phyloP scores from a whole-genome alignment of 1,140 invertebrate genomes.

The Triops longicaudatus region DNA sequence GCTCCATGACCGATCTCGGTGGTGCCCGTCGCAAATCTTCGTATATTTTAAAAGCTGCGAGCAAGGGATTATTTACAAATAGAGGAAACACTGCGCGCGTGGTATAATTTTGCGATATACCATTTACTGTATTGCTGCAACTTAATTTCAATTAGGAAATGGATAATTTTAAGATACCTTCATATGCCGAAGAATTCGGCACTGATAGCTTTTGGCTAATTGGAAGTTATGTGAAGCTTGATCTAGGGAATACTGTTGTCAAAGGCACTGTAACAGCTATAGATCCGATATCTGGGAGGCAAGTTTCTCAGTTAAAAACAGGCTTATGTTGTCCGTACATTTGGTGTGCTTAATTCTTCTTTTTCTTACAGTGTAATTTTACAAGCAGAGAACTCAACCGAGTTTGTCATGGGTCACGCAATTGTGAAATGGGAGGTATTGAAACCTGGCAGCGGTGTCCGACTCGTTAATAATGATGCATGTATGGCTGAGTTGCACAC shows the following conservation, averaged over 20 bases:
- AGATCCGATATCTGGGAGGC: neutral
- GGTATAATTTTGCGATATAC: neutral
- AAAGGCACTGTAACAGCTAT: neutral
- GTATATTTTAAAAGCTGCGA: no score
- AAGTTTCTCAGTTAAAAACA: neutral
- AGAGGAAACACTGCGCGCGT: no score
- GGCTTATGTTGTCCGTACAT: neutral
- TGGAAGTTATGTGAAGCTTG: neutral
- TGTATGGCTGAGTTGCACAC: neutral
- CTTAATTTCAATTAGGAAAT: neutral
- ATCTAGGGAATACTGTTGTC: neutral
- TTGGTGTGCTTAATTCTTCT: neutral
- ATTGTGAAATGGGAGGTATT: neutral
- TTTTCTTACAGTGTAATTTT: constrained; percentile 13
- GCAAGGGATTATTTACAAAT: no score
- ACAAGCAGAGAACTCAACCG: neutral
- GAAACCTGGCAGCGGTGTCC: neutral
- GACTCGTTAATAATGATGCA: neutral
- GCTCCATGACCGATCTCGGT: no score
- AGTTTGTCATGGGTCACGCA: constrained; percentile 5
- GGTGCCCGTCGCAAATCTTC: no score
- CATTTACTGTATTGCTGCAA: neutral
- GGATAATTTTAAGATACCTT: neutral
- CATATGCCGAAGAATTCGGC: neutral
- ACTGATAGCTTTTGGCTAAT: neutral